Evolutionary conservation across 2,113 vertebrate species (phyloP), one percentile per base, ranked within the genome.

Genomic region (Scalopus aquaticus): DNA sequence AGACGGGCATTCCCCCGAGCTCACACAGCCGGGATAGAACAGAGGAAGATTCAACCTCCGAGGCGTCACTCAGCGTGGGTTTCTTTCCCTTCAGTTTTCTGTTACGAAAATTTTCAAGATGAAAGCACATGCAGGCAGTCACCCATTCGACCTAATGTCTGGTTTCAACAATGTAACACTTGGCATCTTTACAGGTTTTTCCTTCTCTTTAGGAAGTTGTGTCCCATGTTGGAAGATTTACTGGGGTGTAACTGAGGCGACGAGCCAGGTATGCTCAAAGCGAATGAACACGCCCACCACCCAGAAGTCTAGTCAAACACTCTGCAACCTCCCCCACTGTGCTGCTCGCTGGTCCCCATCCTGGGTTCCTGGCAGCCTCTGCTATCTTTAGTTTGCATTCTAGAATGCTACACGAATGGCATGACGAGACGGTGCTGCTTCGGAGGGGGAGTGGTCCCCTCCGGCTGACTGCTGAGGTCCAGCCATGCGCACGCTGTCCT

Each of bases 291-390:
- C 7, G 13, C 49, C 26, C 24, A 3, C 32, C 28, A 16, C 15
- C 81, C 64, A 19, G 28, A 35, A 42, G 37, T 58, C 44, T n/a
- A 19, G 28, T 54, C 19, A 2, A 30, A 22, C 44, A 16, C 8
- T 89, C 4, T 2, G 11, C 19, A 0, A 6, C 28, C 24, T 4
- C 24, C 5, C 10, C 17, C 32, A 19, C 28, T 72, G 35, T 4
- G 60, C 42, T 5, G n/a, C 86, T 46, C 3, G 8, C 46, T 32
- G 62, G 0, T 44, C 16, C 16, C 72, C 42, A 32, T 39, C 73
- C 44, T 5, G 1, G 12, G 26, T 26, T 15, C 5, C 3, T 1
- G n/a, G 73, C n/a, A 32, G 17, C 35, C 22, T 26, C 0, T 1
- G 22, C 9, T 13, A 20, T 28, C 2, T 65, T 17, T 26, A 49